Conservation (phyloP, 2,888 invertebrate species). For the Cephus runcator region DNA sequence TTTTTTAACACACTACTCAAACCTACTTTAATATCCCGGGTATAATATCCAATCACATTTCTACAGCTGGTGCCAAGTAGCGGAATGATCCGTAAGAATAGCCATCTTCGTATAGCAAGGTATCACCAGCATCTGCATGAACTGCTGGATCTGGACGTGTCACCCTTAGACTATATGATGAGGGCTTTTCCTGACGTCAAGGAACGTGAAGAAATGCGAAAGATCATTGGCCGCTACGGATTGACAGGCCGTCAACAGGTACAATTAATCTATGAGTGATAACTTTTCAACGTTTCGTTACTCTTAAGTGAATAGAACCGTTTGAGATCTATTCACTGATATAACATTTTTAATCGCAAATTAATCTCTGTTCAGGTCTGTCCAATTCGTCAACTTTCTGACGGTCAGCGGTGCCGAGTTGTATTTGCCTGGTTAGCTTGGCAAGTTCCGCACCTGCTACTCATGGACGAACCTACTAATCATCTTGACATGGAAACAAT, state of each 20-base stretch:
- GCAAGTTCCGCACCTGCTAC: constrained; percentile 94
- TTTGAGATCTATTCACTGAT: too few species aligned
- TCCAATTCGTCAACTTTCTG: constrained; percentile 93
- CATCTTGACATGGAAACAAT: constrained; percentile 98
- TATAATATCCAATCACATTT: constrained; percentile 21
- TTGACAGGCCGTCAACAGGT: constrained; percentile 96
- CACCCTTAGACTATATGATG: constrained; percentile 99
- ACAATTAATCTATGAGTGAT: constrained; percentile 15
- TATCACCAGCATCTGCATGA: constrained; percentile 99
- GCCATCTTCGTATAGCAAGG: constrained; percentile 95
- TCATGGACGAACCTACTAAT: constrained; percentile 91
- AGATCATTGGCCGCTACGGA: constrained; percentile 98
- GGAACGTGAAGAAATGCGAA: constrained; percentile 98
- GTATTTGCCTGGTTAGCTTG: constrained; percentile 99
- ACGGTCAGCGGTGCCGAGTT: constrained; percentile 98
- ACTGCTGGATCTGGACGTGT: constrained; percentile 90
- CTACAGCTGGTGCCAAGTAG: constrained; percentile 87
- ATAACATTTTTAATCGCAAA: too few species aligned
- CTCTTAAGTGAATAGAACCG: too few species aligned
- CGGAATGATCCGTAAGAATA: constrained; percentile 98
- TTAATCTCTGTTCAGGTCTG: constrained; percentile 73
- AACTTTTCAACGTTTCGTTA: too few species aligned
- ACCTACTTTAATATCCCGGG: neutral
- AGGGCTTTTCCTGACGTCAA: constrained; percentile 95
- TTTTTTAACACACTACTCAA: neutral